Evolutionary conservation across 1,140 invertebrate genomes (phyloP).

Genomic region (Ruditapes philippinarum): DNA sequence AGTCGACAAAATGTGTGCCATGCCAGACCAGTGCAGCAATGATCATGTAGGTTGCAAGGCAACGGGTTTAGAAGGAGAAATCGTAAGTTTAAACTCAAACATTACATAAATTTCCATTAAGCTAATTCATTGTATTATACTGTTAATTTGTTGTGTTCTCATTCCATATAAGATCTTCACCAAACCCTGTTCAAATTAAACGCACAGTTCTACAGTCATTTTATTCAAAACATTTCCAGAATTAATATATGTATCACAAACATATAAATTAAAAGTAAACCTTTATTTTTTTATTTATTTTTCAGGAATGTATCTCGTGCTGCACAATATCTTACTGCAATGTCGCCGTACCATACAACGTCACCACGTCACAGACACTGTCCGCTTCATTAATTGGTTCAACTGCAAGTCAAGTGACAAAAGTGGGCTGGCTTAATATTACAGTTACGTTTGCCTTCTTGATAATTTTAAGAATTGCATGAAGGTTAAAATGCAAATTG

Average conservation of each 20-base stretch:
- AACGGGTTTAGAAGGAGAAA: slow-evolving; percentile 27
- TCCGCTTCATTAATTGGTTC: slow-evolving; percentile 50
- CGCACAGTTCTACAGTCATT: too few relatives aligned
- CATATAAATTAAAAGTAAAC: too few relatives aligned
- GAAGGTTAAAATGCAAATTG: too few relatives aligned
- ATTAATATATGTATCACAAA: too few relatives aligned
- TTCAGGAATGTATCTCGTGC: slow-evolving; percentile 74
- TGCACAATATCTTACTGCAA: slow-evolving; percentile 75
- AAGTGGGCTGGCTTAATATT: too few relatives aligned
- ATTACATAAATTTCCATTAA: background rate
- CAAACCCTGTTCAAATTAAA: too few relatives aligned
- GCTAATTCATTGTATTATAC: background rate
- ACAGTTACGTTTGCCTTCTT: too few relatives aligned
- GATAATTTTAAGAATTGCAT: background rate
- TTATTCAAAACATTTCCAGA: too few relatives aligned
- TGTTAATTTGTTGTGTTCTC: too few relatives aligned
- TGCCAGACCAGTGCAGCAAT: slow-evolving; percentile 60
- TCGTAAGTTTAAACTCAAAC: slow-evolving; percentile 40
- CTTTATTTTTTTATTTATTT: background rate
- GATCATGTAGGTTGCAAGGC: slow-evolving; percentile 66
- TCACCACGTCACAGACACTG: slow-evolving; percentile 60
- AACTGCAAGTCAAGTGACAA: background rate
- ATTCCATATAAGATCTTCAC: too few relatives aligned
- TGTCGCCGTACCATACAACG: slow-evolving; percentile 69
- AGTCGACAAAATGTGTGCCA: slow-evolving; percentile 72